Base-by-base conservation (phyloP, 2,797 vertebrate species). In the Pteronotus mesoamericanus region DNA sequence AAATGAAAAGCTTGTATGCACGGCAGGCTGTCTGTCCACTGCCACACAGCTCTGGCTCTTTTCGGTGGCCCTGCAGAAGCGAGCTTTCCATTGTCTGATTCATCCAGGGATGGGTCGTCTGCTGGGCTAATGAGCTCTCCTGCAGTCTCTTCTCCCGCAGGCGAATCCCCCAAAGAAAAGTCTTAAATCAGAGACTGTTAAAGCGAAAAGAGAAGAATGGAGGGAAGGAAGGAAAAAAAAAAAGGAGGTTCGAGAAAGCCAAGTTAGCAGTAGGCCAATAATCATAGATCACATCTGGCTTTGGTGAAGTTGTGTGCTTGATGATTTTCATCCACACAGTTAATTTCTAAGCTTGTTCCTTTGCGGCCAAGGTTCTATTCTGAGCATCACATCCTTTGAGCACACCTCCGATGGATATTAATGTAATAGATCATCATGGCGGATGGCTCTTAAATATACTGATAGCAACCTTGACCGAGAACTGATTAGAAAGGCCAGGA, bases 111-210 rank as follows among this genome's bases (percentile, higher is more conserved):
- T 34, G 89, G 94, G 97, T 77, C 86, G 75, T 97, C 95, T 87
- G 94, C 96, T 80, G 93, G 92, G 96, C 97, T 98, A 98, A 98
- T 97, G 98, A 98, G 98, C 95, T 94, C 94, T 97, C 98, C 97
- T 95, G 96, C 97, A 97, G 98, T 94, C 97, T 98, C 96, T 94
- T 96, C 96, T 97, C 95, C 97, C 53, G 85, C 97, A 97, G 92
- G 92, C 87, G 42, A 98, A 97, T 95, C 92, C 96, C 96, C 95
- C 74, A 95, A 98, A 98, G 94, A 68, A 97, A 55, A 75, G 3
- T 69, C 96, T 97, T 97, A 98, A 97, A 98, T 97, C 97, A 97
- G 97, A 94, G 48, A 72, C 71, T 1, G 6, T 97, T 93, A 96
- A 94, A 89, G 86, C 51, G 66, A 85, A 29, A 53, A 94, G 86